Conservation (phyloP, 2,113 vertebrate species). For the Rhabdomys dilectus region DNA sequence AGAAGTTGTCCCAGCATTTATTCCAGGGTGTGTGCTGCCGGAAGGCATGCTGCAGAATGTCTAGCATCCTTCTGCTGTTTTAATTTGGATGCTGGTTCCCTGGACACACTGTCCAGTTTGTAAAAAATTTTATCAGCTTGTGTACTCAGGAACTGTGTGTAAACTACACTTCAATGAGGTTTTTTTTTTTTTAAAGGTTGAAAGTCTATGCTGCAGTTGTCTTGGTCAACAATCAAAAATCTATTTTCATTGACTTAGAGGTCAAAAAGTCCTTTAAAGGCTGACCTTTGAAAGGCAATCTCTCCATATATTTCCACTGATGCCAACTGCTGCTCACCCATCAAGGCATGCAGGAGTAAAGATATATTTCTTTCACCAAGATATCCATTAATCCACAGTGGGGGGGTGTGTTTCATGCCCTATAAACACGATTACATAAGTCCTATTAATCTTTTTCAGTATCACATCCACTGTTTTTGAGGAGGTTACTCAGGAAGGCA, state of each 20-base stretch:
- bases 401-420: constrained; percentile 82
- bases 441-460: constrained; percentile 87
- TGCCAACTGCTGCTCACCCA: constrained; percentile 83
- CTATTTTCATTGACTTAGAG: constrained; percentile 80
- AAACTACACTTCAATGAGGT: constrained; percentile 49
- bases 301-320: constrained; percentile 81
- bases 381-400: constrained; percentile 85
- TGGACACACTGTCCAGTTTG: not conserved
- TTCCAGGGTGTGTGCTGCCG: not conserved
- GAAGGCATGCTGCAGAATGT: not conserved
- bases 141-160: not conserved
- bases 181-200: constrained; percentile 60
- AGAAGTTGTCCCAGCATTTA: constrained; percentile 3
- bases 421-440: constrained; percentile 84
- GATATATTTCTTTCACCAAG: constrained; percentile 87
- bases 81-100: not conserved
- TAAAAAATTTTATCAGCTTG: constrained; percentile 54
- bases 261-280: constrained; percentile 78
- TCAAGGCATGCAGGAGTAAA: constrained; percentile 84
- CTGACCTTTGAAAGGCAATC: constrained; percentile 73
- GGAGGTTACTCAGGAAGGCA: constrained; percentile 75
- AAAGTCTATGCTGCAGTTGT: constrained; percentile 34
- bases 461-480: constrained; percentile 83
- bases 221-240: constrained; percentile 75
- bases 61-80: not conserved